A percentile compares a stretch with the other conserved stretches of the same genome.
Conservation (phyloP, 2,113 vertebrate species). For the Indicator indicator region DNA sequence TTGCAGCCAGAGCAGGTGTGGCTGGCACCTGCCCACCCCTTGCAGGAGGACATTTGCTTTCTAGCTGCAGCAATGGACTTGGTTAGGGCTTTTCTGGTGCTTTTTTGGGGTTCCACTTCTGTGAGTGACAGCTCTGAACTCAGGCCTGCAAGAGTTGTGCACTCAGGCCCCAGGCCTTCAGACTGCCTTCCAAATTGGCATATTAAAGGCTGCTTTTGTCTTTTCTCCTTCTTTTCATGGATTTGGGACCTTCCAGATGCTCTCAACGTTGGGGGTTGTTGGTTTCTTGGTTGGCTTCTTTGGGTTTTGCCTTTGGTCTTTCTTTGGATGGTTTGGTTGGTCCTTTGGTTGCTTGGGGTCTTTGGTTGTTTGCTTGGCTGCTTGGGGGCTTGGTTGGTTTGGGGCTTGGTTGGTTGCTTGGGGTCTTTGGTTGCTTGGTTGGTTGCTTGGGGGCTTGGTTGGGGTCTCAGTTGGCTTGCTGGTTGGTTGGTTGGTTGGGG, state of each 20-base stretch:
- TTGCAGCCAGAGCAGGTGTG: not conserved
- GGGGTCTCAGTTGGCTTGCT: no score
- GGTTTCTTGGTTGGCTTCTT: no score
- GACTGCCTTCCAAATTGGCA: not conserved
- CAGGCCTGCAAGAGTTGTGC: not conserved
- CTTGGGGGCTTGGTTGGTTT: no score
- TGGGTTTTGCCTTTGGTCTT: no score
- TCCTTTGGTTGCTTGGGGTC: no score
- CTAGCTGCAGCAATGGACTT: not conserved
- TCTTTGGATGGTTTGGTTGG: not conserved
- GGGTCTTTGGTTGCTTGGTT: no score
- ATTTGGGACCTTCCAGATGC: not conserved
- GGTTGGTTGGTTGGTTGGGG: no score
- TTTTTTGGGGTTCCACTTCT: not conserved
- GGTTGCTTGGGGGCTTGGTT: no score
- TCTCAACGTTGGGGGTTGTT: not conserved
- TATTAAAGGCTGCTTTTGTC: not conserved
- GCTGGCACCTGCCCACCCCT: not conserved
- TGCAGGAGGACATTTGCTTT: not conserved
- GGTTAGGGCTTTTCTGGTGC: not conserved
- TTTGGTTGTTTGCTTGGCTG: no score
- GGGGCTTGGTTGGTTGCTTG: no score
- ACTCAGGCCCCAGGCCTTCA: not conserved
- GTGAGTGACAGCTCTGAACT: not conserved
- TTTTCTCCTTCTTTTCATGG: not conserved